Evolutionary conservation across 53 echinoderm and acorn worm genomes (phyloP), one percentile per base, ranked within the genome.

Genomic region (Echinarachnius parma): DNA sequence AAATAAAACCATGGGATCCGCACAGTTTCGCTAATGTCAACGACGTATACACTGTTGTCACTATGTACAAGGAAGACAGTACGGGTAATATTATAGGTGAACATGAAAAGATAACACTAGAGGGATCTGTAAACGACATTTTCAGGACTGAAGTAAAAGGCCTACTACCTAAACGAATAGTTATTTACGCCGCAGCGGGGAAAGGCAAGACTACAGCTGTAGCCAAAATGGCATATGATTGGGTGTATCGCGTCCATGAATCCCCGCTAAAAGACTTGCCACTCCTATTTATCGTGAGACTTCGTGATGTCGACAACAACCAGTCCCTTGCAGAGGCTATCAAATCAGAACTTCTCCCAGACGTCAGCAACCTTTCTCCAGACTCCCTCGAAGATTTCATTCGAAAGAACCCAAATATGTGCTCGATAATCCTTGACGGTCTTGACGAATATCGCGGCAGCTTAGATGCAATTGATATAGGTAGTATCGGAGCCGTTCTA

Each of bases 121-220:
- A 59, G 15, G 59, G 59, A 4, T 59, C 59, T 14, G 59, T 59
- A 15, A 0, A 30, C 1, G 59, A 59, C 21, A 59, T 59, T 3
- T 59, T 22, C 9, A 16, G n/a, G 32, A 2, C 8, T 19, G 22
- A 49, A 49, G 49, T 49, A 49, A 49, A 49, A 1, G 49, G 49
- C 0, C 19, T 19, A n/a, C 18, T 59, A 30, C 59, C 59, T 1
- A 24, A 16, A 31, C 59, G 59, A 29, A 59, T 59, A 5, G 30
- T 59, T 5, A 59, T 59, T 30, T 28, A 30, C 14, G 59, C 59
- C 15, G 8, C 59, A 4, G 59, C 59, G 31, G 59, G 59, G 21
- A 1, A 34, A 59, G 59, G 59, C 9, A 59, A 59, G 33, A 59
- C 59, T 2, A 59, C 59, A 13, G 32, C 59, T 33, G 59, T 59